phyloP scores from a whole-genome alignment of 2,888 invertebrate genomes.

The Habrosyne pyritoides region DNA sequence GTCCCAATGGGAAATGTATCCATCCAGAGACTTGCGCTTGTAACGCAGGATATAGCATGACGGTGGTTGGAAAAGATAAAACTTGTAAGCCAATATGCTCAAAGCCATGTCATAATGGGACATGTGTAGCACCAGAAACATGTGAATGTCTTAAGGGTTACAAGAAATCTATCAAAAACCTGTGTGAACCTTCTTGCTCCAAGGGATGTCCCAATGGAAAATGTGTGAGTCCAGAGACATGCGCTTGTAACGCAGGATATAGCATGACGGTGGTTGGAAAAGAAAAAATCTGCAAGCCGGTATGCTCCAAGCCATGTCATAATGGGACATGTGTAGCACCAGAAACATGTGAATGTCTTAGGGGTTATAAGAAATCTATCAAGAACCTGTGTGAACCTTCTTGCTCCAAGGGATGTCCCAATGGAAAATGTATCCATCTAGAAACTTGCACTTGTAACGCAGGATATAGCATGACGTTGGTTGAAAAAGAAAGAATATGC shows the following conservation, averaged over 20 bases:
- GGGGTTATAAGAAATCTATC: conserved; percentile 18
- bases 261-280: conserved; percentile 1
- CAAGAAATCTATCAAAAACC: conserved; percentile 15
- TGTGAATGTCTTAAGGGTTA: conserved; percentile 14
- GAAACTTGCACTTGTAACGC: conserved; percentile 18
- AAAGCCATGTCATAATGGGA: too few relatives aligned
- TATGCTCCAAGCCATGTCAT: background rate
- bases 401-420: conserved; percentile 20
- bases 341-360: conserved; percentile 22
- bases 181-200: conserved; percentile 24
- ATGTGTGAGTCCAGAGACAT: conserved; percentile 27
- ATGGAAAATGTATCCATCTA: conserved; percentile 19
- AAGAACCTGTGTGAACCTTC: conserved; percentile 17
- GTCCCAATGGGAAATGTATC: conserved; percentile 24
- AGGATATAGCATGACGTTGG: conserved; percentile 20
- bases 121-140: too few relatives aligned
- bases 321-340: conserved; percentile 24
- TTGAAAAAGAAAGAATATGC: conserved; percentile 24
- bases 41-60: background rate
- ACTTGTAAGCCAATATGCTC: too few relatives aligned
- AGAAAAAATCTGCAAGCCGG: background rate
- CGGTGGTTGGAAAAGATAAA: background rate
- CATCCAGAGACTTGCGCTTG: conserved; percentile 24
- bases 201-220: conserved; percentile 22
- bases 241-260: conserved; percentile 11